Percentiles rank a stretch among this genome's conserved stretches.
Evolutionary conservation across 92 coral and sea anemone genomes (phyloP).

Genomic region (Bergia sp.): DNA sequence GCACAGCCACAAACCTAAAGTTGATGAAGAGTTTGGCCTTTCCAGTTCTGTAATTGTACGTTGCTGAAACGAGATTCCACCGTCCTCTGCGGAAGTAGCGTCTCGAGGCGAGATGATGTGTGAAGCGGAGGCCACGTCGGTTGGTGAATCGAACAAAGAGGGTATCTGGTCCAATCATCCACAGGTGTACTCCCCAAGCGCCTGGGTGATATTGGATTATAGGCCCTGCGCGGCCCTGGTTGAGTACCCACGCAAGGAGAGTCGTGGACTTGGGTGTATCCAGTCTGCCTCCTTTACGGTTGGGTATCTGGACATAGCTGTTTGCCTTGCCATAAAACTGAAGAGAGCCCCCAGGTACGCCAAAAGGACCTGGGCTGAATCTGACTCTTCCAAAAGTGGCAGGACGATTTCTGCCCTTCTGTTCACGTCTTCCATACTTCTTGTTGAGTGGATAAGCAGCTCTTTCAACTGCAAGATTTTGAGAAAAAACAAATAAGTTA

Average conservation of each 20-base stretch:
- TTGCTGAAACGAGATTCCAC: constrained; percentile 80
- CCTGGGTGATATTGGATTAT: constrained; percentile 74
- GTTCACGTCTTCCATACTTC: constrained; percentile 64
- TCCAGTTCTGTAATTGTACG: constrained; percentile 73
- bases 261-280: constrained; percentile 75
- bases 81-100: constrained; percentile 59
- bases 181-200: constrained; percentile 85
- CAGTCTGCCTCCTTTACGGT: constrained; percentile 61
- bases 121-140: constrained; percentile 2
- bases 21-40: constrained; percentile 76
- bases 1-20: constrained; percentile 61
- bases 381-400: constrained; percentile 65
- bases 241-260: constrained; percentile 70
- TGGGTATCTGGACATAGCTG: constrained; percentile 77
- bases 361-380: constrained; percentile 73
- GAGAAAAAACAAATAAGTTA: background rate
- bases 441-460: constrained; percentile 69
- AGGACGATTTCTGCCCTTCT: constrained; percentile 61
- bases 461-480: constrained; percentile 5
- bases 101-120: constrained; percentile 52
- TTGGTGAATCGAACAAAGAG: constrained; percentile 56
- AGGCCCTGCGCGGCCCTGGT: constrained; percentile 71
- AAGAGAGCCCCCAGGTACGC: constrained; percentile 73
- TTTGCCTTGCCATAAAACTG: constrained; percentile 70
- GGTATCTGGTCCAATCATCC: constrained; percentile 67